Conservation (phyloP, 64 coral and sea anemone species). For the Montipora sp. region DNA sequence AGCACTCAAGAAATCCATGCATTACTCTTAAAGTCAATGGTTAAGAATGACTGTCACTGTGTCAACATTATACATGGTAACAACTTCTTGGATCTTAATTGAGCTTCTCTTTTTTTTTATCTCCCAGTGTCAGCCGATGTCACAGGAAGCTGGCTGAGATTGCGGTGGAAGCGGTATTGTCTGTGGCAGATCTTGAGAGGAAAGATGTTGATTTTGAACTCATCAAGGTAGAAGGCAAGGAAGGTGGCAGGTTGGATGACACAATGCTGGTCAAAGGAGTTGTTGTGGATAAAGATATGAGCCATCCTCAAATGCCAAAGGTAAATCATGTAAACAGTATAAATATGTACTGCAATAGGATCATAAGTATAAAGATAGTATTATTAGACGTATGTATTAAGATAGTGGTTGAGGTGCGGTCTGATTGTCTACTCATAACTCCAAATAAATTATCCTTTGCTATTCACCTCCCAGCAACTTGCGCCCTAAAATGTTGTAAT, state of each 20-base stretch:
- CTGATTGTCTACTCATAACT: too few relatives aligned
- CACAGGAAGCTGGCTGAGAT: conserved; percentile 97
- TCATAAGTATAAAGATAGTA: too few relatives aligned
- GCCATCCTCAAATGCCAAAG: conserved; percentile 99
- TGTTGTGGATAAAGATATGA: conserved; percentile 98
- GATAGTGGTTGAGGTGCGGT: too few relatives aligned
- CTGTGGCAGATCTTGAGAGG: conserved; percentile 95
- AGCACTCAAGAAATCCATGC: too few relatives aligned
- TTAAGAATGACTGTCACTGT: too few relatives aligned
- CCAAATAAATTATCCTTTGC: too few relatives aligned
- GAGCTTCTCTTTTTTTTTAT: background rate
- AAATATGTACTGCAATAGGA: too few relatives aligned
- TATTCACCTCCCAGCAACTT: too few relatives aligned
- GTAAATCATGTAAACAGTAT: conserved; percentile 6
- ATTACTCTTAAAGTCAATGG: too few relatives aligned
- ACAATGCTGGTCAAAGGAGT: conserved; percentile 98
- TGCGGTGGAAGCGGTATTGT: conserved; percentile 96
- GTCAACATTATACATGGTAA: too few relatives aligned
- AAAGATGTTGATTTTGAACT: conserved; percentile 99
- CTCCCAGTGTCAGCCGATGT: conserved; percentile 90
- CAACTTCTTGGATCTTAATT: background rate
- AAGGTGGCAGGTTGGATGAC: conserved; percentile 96
- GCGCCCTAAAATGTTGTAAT: too few relatives aligned
- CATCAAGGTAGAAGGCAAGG: conserved; percentile 97
- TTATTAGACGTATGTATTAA: too few relatives aligned